Base-by-base conservation (phyloP, 2,113 vertebrate genomes). In the Chlorodrepanis virens region DNA sequence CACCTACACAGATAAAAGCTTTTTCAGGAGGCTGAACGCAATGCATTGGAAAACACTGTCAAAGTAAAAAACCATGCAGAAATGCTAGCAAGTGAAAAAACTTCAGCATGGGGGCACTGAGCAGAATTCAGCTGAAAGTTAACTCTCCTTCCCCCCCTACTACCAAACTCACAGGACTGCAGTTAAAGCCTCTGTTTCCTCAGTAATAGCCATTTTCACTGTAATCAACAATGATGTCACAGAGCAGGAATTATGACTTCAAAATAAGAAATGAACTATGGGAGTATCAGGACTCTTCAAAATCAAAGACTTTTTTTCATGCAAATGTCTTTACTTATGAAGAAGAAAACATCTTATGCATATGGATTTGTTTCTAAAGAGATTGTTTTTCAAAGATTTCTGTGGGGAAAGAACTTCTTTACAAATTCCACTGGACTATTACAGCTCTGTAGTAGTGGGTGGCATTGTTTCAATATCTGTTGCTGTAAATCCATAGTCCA, bases 311-410 rank as follows among this genome's bases (percentile, higher is more conserved):
- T 25, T 67, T 37, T 45, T 95, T 37, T 94, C 42, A 93, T 83
- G 94, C 39, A 92, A 93, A 92, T 90, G 3, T 50, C 22, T 88
- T 88, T 59, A 90, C 59, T 90, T 69, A 83, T 45, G 59, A 74
- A 63, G 54, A 81, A 94, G 67, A 63, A 94, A 96, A 83, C 56
- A 78, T 88, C 64, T 52, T 49, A 71, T 74, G 67, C 40, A 74
- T 90, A 90, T 18, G 39, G 42, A 70, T 92, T 93, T 93, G 10
- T 71, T 81, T 83, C 85, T 80, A 67, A 88, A 90, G 52, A 74
- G 64, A 74, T 74, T 81, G n/a, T 87, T 94, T 96, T 88, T 93
- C 82, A 83, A 89, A 89, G 56, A 70, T 90, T 87, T 86, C 52
- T 56, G 18, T 78, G 56, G 71, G 52, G 35, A 78, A 72, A 89